phyloP scores from a whole-genome alignment of 2,113 vertebrate species.

The Coturnix japonica region DNA sequence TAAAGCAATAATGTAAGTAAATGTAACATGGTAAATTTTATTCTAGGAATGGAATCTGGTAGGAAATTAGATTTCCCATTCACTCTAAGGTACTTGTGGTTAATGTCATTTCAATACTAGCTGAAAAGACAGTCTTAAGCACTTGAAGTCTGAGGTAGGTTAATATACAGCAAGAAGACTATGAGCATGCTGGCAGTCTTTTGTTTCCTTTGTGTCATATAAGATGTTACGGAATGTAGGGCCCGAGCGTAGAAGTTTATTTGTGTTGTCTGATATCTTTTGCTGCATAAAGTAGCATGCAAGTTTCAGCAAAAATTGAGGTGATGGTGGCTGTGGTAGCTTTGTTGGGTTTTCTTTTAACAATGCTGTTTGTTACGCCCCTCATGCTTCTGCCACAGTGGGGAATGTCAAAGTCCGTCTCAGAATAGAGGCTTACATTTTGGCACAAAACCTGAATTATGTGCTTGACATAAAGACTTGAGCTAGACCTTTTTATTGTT shows the following conservation, averaged over 20 bases:
- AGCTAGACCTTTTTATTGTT: neutral
- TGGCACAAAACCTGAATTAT: neutral
- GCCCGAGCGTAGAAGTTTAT: neutral
- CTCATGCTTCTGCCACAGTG: accelerated
- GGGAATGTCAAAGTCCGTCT: neutral
- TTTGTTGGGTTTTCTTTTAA: accelerated
- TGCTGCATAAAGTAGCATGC: neutral
- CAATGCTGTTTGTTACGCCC: neutral
- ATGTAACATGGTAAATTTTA: neutral
- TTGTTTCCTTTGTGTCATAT: neutral
- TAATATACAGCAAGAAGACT: neutral
- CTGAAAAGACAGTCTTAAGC: slow-evolving; percentile 6
- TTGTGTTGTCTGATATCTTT: neutral
- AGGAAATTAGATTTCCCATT: slow-evolving; percentile 41
- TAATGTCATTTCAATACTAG: neutral
- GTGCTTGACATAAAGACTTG: neutral
- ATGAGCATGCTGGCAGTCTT: neutral
- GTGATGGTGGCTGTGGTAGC: neutral
- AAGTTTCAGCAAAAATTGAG: neutral
- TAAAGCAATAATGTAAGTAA: slow-evolving; percentile 1
- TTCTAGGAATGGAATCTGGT: neutral
- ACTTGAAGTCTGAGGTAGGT: neutral
- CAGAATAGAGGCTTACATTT: neutral
- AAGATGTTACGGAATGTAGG: neutral
- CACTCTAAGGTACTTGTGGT: neutral